Conservation (phyloP, 2,797 vertebrate genomes). For the Tiaroga cobitis region DNA sequence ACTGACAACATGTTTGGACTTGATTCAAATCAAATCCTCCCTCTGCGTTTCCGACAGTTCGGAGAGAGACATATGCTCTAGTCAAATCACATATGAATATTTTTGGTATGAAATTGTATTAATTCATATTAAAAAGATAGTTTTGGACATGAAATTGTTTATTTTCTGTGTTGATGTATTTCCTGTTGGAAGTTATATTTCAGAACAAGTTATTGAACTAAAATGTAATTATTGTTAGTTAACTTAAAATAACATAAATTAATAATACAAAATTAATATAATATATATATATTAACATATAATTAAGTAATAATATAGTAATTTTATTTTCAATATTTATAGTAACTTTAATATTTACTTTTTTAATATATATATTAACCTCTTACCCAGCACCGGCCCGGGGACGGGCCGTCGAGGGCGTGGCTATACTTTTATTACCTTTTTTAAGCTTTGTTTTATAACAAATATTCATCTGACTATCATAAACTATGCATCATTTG, state of each 20-base stretch:
- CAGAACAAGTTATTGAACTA: neutral
- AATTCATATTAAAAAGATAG: neutral
- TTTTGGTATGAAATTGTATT: neutral
- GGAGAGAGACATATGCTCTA: neutral
- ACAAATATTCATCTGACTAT: no score
- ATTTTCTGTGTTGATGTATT: neutral
- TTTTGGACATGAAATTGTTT: neutral
- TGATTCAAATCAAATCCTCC: conserved; percentile 24
- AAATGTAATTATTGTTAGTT: neutral
- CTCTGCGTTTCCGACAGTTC: neutral
- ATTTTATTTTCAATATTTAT: no score
- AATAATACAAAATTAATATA: no score
- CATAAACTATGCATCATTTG: no score
- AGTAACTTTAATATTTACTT: no score
- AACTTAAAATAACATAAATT: neutral
- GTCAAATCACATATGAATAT: neutral
- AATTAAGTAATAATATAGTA: no score
- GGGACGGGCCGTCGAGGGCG: no score
- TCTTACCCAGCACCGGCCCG: no score
- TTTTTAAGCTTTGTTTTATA: no score
- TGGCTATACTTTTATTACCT: no score
- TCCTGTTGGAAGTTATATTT: neutral
- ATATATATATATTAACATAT: no score
- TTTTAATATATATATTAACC: no score
- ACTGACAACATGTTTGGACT: conserved; percentile 1